Evolutionary conservation across 2,113 vertebrate species (phyloP), one percentile per base, ranked within the genome.

Genomic region (Cynocephalus volans): DNA sequence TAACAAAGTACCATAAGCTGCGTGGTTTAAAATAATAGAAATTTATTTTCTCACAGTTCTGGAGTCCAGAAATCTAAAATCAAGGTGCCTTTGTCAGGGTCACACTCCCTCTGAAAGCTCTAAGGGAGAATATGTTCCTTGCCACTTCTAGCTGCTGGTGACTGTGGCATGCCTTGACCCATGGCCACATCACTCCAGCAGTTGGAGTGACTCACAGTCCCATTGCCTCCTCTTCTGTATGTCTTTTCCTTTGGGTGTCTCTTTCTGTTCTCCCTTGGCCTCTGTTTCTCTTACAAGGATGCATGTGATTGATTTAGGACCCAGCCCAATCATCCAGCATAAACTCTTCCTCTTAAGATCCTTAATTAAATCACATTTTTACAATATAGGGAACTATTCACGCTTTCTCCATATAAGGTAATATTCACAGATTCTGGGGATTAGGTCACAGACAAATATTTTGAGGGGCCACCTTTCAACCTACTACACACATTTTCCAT

Each of bases 1-100:
- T 48, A 91, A 96, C 62, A 90, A 90, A 76, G 56, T n/a, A 60
- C 54, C 7, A 70, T 24, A 84, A 83, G 19, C 62, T n/a, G 19
- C 5, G 1, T 41, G 28, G 1, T 6, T 77, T 92, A 24, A 75
- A 91, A 50, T 33, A 88, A 50, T 17, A 28, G 6, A 73, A 83
- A 73, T 86, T 8, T 41, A 28, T 73, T 54, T 21, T 45, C 2
- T 84, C 65, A 17, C 4, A 18, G 3, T 83, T 72, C 10, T 36
- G 36, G 54, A 54, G 28, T 28, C 48, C n/a, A 36, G 9, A 56
- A 77, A 19, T 83, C 41, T 92, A 33, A 73, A 67, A 26, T 86
- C 13, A 33, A 6, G 3, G 26, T 65, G 23, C 33, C 10, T n/a
- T 90, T 2, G 3, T 45, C 31, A 73, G 33, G 48, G 18, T n/a